Evolutionary conservation across 2,113 vertebrate species (phyloP), one percentile per base, ranked within the genome.

Genomic region (Microcebus ravelobensis): DNA sequence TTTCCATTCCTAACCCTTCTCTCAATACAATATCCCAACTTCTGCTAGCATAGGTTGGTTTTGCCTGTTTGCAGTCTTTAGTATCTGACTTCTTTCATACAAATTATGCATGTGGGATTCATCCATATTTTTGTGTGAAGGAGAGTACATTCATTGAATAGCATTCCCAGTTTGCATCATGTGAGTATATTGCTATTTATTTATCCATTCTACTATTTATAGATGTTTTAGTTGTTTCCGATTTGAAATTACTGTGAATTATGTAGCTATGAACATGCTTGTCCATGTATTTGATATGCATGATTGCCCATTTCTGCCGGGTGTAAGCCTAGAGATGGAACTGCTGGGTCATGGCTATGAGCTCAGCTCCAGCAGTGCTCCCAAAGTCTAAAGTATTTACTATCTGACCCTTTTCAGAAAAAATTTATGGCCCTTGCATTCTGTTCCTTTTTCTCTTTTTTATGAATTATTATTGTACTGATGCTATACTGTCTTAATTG

Each of bases 71-170:
- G 25, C 29, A 36, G 34, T 48, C 36, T 79, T 92, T 67, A 74
- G 50, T 84, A 57, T 57, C 50, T 87, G 68, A 39, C 42, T 96
- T 96, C 34, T 92, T 95, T 87, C 18, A 34, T 87, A 23, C 20
- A 86, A 67, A 34, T 65, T 85, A 68, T 55, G 39, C 89, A 74
- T 42, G 31, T 61, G 57, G 9, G 31, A 82, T 80, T 79, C 65
- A 73, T 70, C 4, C 25, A 21, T 71, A n/a, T 82, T 15, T 29
- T 48, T 61, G 11, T 81, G 36, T 36, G 61, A 87, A 65, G 73
- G 29, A 68, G 76, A 48, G 25, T 67, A 29, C 39, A 39, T 71
- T 93, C n/a, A 23, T 31, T 87, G 67, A 31, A 77, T 74, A 87
- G 5, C 52, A 31, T 42, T 61, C 6, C 17, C 42, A 63, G n/a